A percentile compares a stretch with the other conserved stretches of the same genome.
phyloP scores from a whole-genome alignment of 1,140 invertebrate species.

The Euura lappo region DNA sequence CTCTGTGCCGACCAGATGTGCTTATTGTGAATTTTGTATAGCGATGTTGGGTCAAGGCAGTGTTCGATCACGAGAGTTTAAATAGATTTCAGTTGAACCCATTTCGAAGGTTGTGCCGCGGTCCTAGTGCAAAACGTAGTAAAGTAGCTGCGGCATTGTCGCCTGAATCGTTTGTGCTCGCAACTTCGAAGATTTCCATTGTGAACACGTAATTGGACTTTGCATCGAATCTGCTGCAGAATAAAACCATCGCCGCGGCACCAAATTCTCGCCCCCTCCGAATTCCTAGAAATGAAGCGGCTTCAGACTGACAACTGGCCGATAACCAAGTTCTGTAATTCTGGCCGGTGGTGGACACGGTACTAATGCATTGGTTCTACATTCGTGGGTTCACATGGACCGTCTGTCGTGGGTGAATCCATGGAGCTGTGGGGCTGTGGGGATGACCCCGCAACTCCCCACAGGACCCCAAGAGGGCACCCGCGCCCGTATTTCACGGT shows the following conservation, averaged over 20 bases:
- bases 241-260: not conserved
- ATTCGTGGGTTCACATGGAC: slow-evolving; percentile 43
- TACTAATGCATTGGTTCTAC: slow-evolving; percentile 52
- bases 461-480: slow-evolving; percentile 27
- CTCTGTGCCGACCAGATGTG: not conserved
- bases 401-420: slow-evolving; percentile 45
- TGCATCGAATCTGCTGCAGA: not conserved
- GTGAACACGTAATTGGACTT: not conserved
- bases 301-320: too few relatives aligned
- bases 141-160: too few relatives aligned
- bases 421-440: slow-evolving; percentile 28
- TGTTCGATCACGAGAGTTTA: not conserved
- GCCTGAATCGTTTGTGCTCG: too few relatives aligned
- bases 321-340: too few relatives aligned
- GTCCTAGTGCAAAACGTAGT: too few relatives aligned
- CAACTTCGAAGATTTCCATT: too few relatives aligned
- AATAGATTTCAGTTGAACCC: not conserved
- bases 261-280: not conserved
- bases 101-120: too few relatives aligned
- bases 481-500: slow-evolving; percentile 52
- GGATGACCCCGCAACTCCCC: slow-evolving; percentile 25
- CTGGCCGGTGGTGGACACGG: slow-evolving; percentile 27
- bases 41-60: not conserved
- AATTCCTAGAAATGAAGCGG: too few relatives aligned
- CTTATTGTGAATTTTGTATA: not conserved